Conservation (phyloP, 2,113 vertebrate genomes). For the Amblyornis subalaris region DNA sequence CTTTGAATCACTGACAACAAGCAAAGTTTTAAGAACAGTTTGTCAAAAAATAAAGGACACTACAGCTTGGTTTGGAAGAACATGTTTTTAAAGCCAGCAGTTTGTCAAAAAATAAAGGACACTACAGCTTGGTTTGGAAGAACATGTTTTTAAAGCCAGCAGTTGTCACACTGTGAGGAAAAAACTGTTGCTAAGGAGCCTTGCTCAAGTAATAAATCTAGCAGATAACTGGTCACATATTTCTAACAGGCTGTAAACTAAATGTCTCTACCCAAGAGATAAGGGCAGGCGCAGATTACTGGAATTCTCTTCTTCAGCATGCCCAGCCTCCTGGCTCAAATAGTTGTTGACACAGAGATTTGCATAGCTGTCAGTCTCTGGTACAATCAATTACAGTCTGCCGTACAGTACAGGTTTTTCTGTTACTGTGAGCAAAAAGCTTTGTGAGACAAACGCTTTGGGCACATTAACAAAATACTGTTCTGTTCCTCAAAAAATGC, state of each 20-base stretch:
- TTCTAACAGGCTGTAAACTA: conserved; percentile 38
- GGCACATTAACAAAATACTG: not conserved
- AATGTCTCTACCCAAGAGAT: conserved; percentile 37
- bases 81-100: not conserved
- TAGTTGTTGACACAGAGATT: conserved; percentile 4
- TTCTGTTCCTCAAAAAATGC: not conserved
- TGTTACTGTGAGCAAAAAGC: not conserved
- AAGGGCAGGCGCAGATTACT: conserved; percentile 30
- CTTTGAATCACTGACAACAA: not conserved
- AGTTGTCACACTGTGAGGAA: not conserved
- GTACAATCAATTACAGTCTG: not conserved
- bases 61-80: not conserved
- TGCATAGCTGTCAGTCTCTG: conserved; percentile 32
- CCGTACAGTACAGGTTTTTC: not conserved
- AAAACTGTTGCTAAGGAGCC: not conserved
- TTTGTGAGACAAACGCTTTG: not conserved
- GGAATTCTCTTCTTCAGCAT: conserved; percentile 32
- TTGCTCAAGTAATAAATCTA: conserved; percentile 8
- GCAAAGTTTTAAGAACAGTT: not conserved
- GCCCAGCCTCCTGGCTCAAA: not conserved
- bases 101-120: not conserved
- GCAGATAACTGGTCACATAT: conserved; percentile 13
- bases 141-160: not conserved
- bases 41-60: not conserved
- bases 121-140: not conserved